Percentiles rank a stretch among this genome's conserved stretches.
Conservation (phyloP, 2,888 invertebrate species). For the Encarsia formosa region DNA sequence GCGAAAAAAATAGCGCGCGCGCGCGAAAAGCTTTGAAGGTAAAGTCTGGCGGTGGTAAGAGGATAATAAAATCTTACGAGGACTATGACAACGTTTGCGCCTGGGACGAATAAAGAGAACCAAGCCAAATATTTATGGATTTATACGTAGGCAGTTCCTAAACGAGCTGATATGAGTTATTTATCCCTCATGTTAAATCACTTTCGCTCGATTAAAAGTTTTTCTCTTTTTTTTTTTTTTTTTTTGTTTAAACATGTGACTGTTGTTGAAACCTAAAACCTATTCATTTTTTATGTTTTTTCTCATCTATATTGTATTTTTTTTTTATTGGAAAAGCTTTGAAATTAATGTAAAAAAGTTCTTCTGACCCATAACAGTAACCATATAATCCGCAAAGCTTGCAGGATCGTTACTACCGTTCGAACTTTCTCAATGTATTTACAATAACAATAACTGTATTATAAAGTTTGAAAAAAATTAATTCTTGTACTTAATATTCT, state of each 20-base stretch:
- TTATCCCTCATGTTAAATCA: slow-evolving; percentile 17
- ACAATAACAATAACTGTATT: no score
- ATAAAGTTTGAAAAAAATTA: no score
- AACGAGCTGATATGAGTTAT: slow-evolving; percentile 12
- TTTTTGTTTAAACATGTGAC: background rate
- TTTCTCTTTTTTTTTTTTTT: background rate
- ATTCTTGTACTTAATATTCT: no score
- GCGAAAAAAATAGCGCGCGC: no score
- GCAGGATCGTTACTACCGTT: no score
- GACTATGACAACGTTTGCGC: slow-evolving; percentile 22
- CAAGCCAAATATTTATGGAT: slow-evolving; percentile 43
- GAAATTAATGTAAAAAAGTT: no score
- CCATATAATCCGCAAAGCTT: no score
- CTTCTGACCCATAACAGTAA: no score
- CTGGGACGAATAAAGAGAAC: slow-evolving; percentile 38
- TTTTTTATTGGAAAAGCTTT: no score
- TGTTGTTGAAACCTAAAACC: background rate
- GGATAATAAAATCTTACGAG: slow-evolving; percentile 40
- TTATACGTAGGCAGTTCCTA: slow-evolving; percentile 13
- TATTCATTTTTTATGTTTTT: no score
- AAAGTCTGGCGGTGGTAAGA: slow-evolving; percentile 9
- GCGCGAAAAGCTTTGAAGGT: background rate
- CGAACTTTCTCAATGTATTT: no score
- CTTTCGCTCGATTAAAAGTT: slow-evolving; percentile 3
- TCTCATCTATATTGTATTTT: no score